phyloP scores from a whole-genome alignment of 2,888 invertebrate species.

The Cryptocephalus moraei region DNA sequence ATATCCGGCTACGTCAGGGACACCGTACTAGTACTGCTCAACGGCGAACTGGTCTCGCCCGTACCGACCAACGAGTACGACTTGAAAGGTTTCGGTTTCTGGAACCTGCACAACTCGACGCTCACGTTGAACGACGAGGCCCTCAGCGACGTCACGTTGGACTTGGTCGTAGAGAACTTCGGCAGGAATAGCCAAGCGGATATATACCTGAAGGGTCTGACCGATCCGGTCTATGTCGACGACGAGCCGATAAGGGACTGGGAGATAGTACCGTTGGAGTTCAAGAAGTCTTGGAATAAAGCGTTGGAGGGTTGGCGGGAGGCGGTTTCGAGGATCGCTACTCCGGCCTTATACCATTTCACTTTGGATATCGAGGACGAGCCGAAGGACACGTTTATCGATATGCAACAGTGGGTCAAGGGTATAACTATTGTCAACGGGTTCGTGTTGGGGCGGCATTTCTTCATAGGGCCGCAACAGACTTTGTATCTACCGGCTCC shows the following conservation, averaged over 20 bases:
- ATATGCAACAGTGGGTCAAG: slow-evolving; percentile 73
- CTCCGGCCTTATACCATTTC: slow-evolving; percentile 48
- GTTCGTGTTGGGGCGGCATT: slow-evolving; percentile 76
- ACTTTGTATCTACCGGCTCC: slow-evolving; percentile 75
- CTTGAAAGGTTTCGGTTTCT: slow-evolving; percentile 13
- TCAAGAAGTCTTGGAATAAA: slow-evolving; percentile 32
- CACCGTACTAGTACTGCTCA: slow-evolving; percentile 40
- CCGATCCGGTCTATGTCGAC: slow-evolving; percentile 33
- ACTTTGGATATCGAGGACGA: slow-evolving; percentile 29
- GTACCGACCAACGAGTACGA: slow-evolving; percentile 1
- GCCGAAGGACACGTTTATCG: slow-evolving; percentile 65
- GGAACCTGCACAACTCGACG: slow-evolving; percentile 21
- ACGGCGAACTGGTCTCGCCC: slow-evolving; percentile 30
- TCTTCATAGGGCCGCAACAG: slow-evolving; percentile 65
- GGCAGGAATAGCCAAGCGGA: slow-evolving; percentile 59
- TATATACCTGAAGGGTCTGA: slow-evolving; percentile 31
- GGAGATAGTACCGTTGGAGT: slow-evolving; percentile 40
- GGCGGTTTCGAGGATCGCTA: slow-evolving; percentile 7
- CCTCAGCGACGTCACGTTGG: slow-evolving; percentile 28
- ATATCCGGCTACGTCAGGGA: slow-evolving; percentile 39
- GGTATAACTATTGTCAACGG: slow-evolving; percentile 77
- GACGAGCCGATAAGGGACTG: slow-evolving; percentile 30
- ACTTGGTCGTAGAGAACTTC: slow-evolving; percentile 60
- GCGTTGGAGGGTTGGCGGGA: slow-evolving; percentile 26
- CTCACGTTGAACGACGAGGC: slow-evolving; percentile 15